A percentile compares a stretch with the other conserved stretches of the same genome.
Conservation (phyloP, 1,140 invertebrate species). For the Rhyacophila brunnea region DNA sequence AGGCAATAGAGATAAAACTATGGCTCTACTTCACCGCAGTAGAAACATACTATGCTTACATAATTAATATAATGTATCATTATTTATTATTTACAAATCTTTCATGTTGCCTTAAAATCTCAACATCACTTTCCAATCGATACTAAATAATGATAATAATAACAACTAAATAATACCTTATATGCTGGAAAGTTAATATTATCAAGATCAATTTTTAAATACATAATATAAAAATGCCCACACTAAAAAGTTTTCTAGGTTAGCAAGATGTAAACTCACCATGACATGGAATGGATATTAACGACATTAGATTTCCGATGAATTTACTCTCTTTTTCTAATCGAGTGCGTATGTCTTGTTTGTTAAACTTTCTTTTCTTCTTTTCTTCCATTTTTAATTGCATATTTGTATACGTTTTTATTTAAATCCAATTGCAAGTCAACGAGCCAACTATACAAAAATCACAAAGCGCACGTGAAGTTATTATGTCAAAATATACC, state of each 20-base stretch:
- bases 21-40: no score
- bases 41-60: no score
- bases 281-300: slow-evolving; percentile 21
- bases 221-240: background rate
- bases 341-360: slow-evolving; percentile 2
- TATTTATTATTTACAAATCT: background rate
- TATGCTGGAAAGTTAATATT: background rate
- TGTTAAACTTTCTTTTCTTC: slow-evolving; percentile 16
- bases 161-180: background rate
- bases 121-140: background rate
- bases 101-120: background rate
- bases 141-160: background rate
- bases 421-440: background rate
- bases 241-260: slow-evolving; percentile 9
- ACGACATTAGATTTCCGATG: slow-evolving; percentile 16
- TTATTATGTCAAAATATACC: no score
- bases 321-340: slow-evolving; percentile 25
- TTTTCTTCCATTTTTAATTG: slow-evolving; percentile 8
- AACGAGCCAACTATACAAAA: background rate
- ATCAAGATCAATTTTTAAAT: background rate
- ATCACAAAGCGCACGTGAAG: background rate
- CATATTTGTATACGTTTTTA: background rate
- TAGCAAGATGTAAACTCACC: slow-evolving; percentile 14
- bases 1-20: no score
- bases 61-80: no score